Evolutionary conservation across 2,797 vertebrate species (phyloP).

Genomic region (Rhabdophis nuchalis): DNA sequence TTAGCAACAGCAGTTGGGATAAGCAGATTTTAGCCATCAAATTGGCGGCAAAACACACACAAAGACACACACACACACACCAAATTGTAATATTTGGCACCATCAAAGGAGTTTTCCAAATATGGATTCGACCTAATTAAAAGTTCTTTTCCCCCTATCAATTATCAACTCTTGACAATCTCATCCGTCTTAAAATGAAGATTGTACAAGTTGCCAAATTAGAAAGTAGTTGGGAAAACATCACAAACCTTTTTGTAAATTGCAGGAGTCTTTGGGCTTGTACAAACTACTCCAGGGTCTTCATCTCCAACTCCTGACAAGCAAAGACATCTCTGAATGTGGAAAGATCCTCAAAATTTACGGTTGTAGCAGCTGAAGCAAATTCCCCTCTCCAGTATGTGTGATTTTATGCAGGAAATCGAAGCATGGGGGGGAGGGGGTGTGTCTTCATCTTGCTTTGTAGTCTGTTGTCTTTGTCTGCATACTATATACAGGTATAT

Average conservation of each 20-base stretch:
- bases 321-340: no score
- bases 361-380: no score
- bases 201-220: not conserved
- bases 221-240: not conserved
- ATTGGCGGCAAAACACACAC: not conserved
- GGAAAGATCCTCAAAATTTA: no score
- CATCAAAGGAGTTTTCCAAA: not conserved
- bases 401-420: no score
- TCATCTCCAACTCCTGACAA: no score
- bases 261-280: not conserved
- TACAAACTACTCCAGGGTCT: not conserved
- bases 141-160: not conserved
- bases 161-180: not conserved
- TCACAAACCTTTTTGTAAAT: not conserved
- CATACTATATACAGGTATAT: not conserved
- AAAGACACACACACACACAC: not conserved
- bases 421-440: no score
- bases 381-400: no score
- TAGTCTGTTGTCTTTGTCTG: not conserved
- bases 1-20: not conserved
- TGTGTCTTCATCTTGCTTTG: not conserved
- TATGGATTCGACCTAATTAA: not conserved
- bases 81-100: not conserved
- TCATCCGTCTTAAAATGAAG: not conserved
- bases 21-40: not conserved